Percentiles rank a stretch among this genome's conserved stretches.
phyloP scores from a whole-genome alignment of 2,113 vertebrate species.

The Carassius auratus region DNA sequence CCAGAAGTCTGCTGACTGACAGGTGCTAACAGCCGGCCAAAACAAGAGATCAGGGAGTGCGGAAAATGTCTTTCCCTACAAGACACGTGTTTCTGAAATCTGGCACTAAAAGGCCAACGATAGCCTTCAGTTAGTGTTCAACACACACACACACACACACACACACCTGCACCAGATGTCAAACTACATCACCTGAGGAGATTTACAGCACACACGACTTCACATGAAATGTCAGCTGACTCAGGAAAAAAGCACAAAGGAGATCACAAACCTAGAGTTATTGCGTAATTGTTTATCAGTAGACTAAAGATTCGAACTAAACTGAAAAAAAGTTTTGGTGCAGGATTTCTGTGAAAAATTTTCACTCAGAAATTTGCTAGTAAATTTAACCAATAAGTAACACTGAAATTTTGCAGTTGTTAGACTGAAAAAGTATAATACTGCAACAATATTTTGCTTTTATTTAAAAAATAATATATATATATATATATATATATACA shows the following conservation, averaged over 20 bases:
- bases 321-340: too few species aligned
- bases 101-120: conserved; percentile 32
- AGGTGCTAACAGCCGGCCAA: neutral
- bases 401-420: too few species aligned
- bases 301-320: too few species aligned
- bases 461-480: too few species aligned
- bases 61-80: neutral
- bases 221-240: conserved; percentile 34
- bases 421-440: too few species aligned
- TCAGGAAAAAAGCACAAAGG: neutral
- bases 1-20: conserved; percentile 14
- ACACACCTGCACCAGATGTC: conserved; percentile 29
- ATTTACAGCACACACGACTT: neutral
- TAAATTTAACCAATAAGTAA: too few species aligned
- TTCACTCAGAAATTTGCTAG: too few species aligned
- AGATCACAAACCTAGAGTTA: neutral
- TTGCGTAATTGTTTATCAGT: neutral
- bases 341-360: too few species aligned
- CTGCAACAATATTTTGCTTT: too few species aligned
- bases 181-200: conserved; percentile 19
- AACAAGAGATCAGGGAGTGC: neutral
- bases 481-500: too few species aligned
- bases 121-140: conserved; percentile 26
- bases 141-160: neutral
- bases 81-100: conserved; percentile 21